Conservation (phyloP, 2,113 vertebrate species). For the Scytalopus superciliaris region DNA sequence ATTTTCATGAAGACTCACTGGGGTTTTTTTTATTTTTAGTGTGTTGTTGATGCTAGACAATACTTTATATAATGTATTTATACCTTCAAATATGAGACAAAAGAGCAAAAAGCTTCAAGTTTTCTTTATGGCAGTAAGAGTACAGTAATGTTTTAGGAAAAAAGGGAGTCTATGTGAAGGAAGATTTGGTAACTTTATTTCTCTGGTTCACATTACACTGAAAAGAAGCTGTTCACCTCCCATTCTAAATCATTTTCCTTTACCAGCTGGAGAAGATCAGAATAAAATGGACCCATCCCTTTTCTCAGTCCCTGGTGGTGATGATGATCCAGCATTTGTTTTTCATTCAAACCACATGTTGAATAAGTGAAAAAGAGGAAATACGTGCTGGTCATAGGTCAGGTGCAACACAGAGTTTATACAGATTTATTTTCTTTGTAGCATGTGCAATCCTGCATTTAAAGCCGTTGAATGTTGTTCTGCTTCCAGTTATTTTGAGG, state of each 20-base stretch:
- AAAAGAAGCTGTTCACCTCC: constrained; percentile 44
- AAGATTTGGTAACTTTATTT: constrained; percentile 24
- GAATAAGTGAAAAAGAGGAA: constrained; percentile 54
- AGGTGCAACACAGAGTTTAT: constrained; percentile 50
- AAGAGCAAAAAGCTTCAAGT: not conserved
- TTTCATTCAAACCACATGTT: constrained; percentile 37
- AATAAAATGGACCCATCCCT: constrained; percentile 47
- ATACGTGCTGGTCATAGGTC: constrained; percentile 44
- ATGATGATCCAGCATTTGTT: constrained; percentile 25
- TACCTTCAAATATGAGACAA: not conserved
- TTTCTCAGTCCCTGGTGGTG: not conserved
- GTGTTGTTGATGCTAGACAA: not conserved
- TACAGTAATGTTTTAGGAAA: not conserved
- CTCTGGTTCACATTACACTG: constrained; percentile 28
- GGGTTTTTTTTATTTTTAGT: not conserved
- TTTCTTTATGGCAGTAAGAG: not conserved
- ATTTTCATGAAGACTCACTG: not conserved
- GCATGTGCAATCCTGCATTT: constrained; percentile 25
- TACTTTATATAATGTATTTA: not conserved
- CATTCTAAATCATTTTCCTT: constrained; percentile 50
- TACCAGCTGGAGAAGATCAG: constrained; percentile 58
- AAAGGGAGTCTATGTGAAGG: not conserved
- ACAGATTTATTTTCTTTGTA: constrained; percentile 39
- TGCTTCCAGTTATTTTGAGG: constrained; percentile 17
- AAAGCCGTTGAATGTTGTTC: not conserved